A percentile compares a stretch with the other conserved stretches of the same genome.
phyloP scores from a whole-genome alignment of 2,797 vertebrate genomes.

The Poecilia wingei region DNA sequence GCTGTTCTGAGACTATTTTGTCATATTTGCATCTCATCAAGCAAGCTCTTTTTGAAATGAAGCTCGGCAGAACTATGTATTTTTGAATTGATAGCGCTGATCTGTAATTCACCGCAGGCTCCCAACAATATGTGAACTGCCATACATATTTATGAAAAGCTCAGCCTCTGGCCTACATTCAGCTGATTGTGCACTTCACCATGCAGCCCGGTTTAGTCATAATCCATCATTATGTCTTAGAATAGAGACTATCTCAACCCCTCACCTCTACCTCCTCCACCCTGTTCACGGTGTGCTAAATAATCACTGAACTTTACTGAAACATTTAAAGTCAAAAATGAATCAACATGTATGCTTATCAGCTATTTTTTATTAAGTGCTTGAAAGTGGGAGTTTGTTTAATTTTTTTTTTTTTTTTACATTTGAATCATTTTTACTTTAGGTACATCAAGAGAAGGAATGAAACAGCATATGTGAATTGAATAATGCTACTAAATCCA shows the following conservation, averaged over 20 bases:
- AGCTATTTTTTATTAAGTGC: neutral
- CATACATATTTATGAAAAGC: slow-evolving; percentile 82
- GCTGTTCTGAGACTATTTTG: slow-evolving; percentile 53
- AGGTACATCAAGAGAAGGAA: neutral
- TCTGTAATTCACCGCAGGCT: slow-evolving; percentile 71
- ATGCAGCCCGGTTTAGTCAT: slow-evolving; percentile 66
- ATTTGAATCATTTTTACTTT: neutral
- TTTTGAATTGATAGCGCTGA: slow-evolving; percentile 74
- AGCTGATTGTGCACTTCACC: slow-evolving; percentile 77
- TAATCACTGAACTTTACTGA: slow-evolving; percentile 58
- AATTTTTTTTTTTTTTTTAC: neutral
- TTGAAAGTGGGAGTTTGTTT: neutral
- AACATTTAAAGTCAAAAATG: slow-evolving; percentile 45
- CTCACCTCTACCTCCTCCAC: neutral
- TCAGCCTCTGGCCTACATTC: slow-evolving; percentile 70
- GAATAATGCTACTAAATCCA: slow-evolving; percentile 17
- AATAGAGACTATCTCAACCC: slow-evolving; percentile 31
- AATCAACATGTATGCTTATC: slow-evolving; percentile 20
- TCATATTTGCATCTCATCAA: slow-evolving; percentile 65
- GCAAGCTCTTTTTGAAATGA: slow-evolving; percentile 59
- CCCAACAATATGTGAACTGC: slow-evolving; percentile 72
- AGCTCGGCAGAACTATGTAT: slow-evolving; percentile 65
- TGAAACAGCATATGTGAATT: slow-evolving; percentile 2
- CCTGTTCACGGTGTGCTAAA: slow-evolving; percentile 34
- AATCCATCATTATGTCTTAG: slow-evolving; percentile 80